Percentiles rank a stretch among this genome's conserved stretches.
phyloP scores from a whole-genome alignment of 2,113 vertebrate genomes.

The Astatoreochromis straeleni region DNA sequence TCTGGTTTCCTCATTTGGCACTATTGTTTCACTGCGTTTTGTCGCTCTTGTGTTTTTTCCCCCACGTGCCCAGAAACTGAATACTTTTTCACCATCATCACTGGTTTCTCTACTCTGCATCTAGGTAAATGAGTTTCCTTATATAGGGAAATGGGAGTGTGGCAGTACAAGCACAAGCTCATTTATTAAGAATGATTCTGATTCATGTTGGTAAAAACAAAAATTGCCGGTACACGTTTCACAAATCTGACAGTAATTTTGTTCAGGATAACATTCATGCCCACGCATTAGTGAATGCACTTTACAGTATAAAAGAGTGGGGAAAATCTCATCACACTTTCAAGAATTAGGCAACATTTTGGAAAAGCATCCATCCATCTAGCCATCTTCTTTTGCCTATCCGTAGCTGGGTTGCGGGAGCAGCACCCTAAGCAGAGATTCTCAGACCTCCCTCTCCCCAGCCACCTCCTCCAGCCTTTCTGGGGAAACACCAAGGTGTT shows the following conservation, averaged over 20 bases:
- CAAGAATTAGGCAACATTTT: not conserved
- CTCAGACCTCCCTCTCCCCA: not conserved
- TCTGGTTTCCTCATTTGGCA: not conserved
- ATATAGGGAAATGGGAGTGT: not conserved
- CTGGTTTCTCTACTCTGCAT: not conserved
- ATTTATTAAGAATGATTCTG: not conserved
- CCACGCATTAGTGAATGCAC: not conserved
- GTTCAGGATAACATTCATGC: not conserved
- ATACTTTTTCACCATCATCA: not conserved
- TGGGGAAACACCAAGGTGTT: not conserved
- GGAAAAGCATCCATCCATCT: not conserved
- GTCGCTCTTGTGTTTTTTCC: rapidly evolving
- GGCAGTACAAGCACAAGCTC: not conserved
- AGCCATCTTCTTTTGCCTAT: not conserved
- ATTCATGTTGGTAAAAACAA: not conserved
- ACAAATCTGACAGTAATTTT: not conserved
- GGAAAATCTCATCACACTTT: not conserved
- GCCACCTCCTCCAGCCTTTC: not conserved
- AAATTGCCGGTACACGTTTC: not conserved
- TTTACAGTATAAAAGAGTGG: not conserved
- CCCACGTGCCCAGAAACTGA: not conserved
- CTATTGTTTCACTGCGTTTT: not conserved
- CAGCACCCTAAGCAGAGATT: not conserved
- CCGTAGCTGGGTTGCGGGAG: rapidly evolving
- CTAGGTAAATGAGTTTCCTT: not conserved